phyloP scores from a whole-genome alignment of 2,797 vertebrate species.

The Chelmon rostratus region DNA sequence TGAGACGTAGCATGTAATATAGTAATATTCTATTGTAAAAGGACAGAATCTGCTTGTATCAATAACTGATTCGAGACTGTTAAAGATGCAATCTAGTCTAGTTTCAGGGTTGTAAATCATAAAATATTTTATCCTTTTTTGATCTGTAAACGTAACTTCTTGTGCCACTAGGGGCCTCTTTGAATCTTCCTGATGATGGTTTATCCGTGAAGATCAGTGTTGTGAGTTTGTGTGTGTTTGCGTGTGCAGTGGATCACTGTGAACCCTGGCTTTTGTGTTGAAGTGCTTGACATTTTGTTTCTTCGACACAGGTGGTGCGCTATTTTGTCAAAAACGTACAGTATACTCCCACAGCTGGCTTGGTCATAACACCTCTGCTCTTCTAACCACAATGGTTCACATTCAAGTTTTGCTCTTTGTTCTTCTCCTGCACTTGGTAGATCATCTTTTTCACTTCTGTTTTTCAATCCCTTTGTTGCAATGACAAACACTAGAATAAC shows the following conservation, averaged over 20 bases:
- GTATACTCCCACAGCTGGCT: constrained; percentile 5
- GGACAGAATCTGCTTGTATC: not conserved
- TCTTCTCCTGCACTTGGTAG: not conserved
- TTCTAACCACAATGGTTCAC: constrained; percentile 29
- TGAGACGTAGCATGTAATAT: not conserved
- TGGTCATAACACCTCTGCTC: not conserved
- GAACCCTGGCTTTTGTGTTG: not conserved
- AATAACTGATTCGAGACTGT: not conserved
- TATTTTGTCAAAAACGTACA: not conserved
- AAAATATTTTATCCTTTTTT: not conserved
- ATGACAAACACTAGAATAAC: not conserved
- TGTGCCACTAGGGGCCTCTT: not conserved
- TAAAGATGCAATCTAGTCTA: not conserved
- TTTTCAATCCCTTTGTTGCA: constrained; percentile 6
- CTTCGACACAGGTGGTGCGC: not conserved
- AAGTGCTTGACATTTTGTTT: not conserved
- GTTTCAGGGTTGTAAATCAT: not conserved
- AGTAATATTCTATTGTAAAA: not conserved
- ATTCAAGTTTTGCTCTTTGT: constrained; percentile 18
- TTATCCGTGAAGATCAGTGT: not conserved
- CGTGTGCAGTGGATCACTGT: not conserved
- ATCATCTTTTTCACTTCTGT: constrained; percentile 43
- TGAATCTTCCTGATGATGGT: not conserved
- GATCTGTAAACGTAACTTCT: not conserved
- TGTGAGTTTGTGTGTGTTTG: not conserved